Base-by-base conservation (phyloP, 2,797 vertebrate species). In the Sebastes miniatus region DNA sequence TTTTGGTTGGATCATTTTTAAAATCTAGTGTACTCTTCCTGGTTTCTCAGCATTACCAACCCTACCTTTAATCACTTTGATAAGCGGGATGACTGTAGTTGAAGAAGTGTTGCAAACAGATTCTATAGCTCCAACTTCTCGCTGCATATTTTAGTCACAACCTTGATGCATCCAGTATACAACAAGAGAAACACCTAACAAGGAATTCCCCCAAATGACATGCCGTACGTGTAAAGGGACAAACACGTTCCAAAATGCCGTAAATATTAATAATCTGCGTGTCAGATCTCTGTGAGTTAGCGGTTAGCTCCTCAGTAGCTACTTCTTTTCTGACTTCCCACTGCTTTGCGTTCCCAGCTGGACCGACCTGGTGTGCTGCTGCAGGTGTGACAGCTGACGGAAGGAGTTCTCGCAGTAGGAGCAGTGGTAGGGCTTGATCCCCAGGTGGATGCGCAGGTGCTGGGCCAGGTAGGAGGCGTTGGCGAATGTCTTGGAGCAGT, bases 361-460 rank as follows among this genome's bases (percentile, higher is more conserved):
- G 62, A 84, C 95, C 70, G 58, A 99, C 98, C 98, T 98, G 94
- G 98, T 99, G 95, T 99, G 98, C 95, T 99, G 98, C 95, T 99
- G 98, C 93, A 99, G 97, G 95, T 99, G 98, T 79, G 98, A 99
- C 75, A 99, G 96, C 94, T 99, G 98, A 76, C 98, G 97, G 96
- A 99, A 99, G 77, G 98, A 99, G 95, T 99, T 99, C 95, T 99
- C 98, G 83, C 98, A 99, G 96, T 99, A 99, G 93, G 98, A 98
- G 95, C 98, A 99, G 96, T 99, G 98, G 90, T 99, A 99, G 90
- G 98, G 98, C 93, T 99, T 99, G 87, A 99, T 99, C 0, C 98
- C 98, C 92, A 99, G 95, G 95, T 99, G 98, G 93, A 99, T 99
- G 83, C 98, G 98, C 93, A 99, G 95, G 94, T 99, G 98, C 94